Evolutionary conservation across 2,113 vertebrate species (phyloP), one percentile per base, ranked within the genome.

Genomic region (Corythoichthys intestinalis): DNA sequence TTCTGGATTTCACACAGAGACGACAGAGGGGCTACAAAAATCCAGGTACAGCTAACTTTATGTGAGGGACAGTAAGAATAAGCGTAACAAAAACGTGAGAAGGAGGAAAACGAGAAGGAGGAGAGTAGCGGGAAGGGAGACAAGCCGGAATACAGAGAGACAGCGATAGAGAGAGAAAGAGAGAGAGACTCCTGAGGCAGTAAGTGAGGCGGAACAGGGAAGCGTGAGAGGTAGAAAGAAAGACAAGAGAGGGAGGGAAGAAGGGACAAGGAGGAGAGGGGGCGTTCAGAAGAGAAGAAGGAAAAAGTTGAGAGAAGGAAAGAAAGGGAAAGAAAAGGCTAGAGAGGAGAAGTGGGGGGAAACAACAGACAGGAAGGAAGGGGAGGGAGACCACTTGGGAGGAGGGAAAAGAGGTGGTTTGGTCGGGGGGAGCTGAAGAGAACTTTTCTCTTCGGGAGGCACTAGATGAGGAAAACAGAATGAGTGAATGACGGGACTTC

Each of bases 381-480:
- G 84, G 82, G 85, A 87, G 83, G 82, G 87, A 82, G 73, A 77
- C 72, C 83, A 78, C 71, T 79, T 71, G 80, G 54, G 69, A 53
- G 65, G 69, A 76, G 75, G 75, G 68, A 39, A 56, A 64, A 68
- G 66, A 80, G 75, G 73, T 77, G 83, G 75, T 8, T 44, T 14
- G 54, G 13, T 13, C 4, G 1, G 60, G 60, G 20, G 41, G 38
- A n/a, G 80, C 77, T 80, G 75, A 69, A 75, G 83, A 89, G 86
- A 90, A 88, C 83, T 89, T 90, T 89, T 83, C 72, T 85, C 85
- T 76, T 79, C 85, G 78, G 73, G 66, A 86, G 82, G 74, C 69
- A 69, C 44, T 80, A 90, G 88, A 93, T 92, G 90, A 92, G 88
- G 87, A 92, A 92, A 92, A 86, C 90, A 91, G 91, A 76, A 69